phyloP scores from a whole-genome alignment of 2,113 vertebrate genomes.

The Datnioides undecimradiatus region DNA sequence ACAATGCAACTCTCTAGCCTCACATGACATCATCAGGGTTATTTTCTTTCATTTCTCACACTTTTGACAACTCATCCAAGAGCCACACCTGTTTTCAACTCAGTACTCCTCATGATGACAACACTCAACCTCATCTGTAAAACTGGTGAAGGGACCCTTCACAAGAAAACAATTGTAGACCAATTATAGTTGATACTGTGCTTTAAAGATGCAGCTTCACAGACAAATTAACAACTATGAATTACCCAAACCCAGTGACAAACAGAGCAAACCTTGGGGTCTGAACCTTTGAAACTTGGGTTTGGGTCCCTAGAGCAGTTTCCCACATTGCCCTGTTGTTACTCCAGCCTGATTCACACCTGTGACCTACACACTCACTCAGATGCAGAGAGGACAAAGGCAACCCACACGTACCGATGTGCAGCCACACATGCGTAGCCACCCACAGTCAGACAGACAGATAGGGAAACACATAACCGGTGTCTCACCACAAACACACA shows the following conservation, averaged over 20 bases:
- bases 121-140: neutral
- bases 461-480: conserved; percentile 76
- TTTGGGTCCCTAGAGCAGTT: neutral
- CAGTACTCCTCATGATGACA: neutral
- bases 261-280: too few species aligned
- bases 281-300: too few species aligned
- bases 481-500: conserved; percentile 76
- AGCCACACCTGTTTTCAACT: neutral
- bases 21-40: neutral
- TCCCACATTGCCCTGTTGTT: neutral
- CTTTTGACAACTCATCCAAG: neutral
- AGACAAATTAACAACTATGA: neutral
- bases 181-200: neutral
- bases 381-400: conserved; percentile 18
- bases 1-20: neutral
- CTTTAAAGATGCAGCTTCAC: neutral
- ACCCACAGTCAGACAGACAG: conserved; percentile 77
- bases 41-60: too few species aligned
- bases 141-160: neutral
- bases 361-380: conserved; percentile 12
- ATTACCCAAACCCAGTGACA: neutral
- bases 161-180: neutral
- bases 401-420: conserved; percentile 25
- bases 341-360: conserved; percentile 1
- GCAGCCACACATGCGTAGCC: conserved; percentile 57